Conservation (phyloP, 2,888 invertebrate genomes). For the Epiblema foenella region DNA sequence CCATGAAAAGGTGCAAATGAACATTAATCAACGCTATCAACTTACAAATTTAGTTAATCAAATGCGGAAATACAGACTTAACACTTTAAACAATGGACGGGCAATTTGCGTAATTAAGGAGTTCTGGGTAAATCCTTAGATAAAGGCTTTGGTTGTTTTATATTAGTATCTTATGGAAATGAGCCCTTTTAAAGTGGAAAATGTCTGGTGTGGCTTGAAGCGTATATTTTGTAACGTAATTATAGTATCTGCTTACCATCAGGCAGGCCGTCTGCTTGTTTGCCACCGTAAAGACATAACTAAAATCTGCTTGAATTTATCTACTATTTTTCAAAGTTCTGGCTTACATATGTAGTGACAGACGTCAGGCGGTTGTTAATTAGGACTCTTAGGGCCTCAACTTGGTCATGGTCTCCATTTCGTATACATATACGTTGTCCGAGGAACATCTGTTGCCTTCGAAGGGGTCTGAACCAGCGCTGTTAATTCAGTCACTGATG, state of each 20-base stretch:
- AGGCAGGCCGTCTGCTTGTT: background rate
- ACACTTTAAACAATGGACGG: slow-evolving; percentile 35
- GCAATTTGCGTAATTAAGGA: slow-evolving; percentile 34
- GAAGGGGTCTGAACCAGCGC: background rate
- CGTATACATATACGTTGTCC: background rate
- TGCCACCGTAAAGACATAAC: too few relatives aligned
- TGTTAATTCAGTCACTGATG: background rate
- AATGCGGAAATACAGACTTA: slow-evolving; percentile 31
- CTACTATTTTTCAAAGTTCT: too few relatives aligned
- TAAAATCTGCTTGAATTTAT: too few relatives aligned
- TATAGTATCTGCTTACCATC: too few relatives aligned
- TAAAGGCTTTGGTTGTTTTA: slow-evolving; percentile 28
- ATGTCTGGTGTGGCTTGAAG: slow-evolving; percentile 40
- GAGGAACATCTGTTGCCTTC: background rate
- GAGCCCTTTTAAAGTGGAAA: slow-evolving; percentile 49
- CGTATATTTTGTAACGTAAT: slow-evolving; percentile 33
- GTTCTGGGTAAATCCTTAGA: slow-evolving; percentile 21
- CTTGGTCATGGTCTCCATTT: background rate
- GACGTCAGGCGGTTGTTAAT: background rate
- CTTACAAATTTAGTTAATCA: slow-evolving; percentile 19
- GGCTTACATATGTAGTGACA: background rate
- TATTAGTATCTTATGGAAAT: slow-evolving; percentile 47
- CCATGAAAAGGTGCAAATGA: slow-evolving; percentile 7
- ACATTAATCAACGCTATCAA: slow-evolving; percentile 15
- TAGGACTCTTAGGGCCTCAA: background rate